These are phyloP conservation scores for Corydoras sp. DNA, from an alignment of 2,113 vertebrate genomes.

Conservation along the genomic window DNA sequence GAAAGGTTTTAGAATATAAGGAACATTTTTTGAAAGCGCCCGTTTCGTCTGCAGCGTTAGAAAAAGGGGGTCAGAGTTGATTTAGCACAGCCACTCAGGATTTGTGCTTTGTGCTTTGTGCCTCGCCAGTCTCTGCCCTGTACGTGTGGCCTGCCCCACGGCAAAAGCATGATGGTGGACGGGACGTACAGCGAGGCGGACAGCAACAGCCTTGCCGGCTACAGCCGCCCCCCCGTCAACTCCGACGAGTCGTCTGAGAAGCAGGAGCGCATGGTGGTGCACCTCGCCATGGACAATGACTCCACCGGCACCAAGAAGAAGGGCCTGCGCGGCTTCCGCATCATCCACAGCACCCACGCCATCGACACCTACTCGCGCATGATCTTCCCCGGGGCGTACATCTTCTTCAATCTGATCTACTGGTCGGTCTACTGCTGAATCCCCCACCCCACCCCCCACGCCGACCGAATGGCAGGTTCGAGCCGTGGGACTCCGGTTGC, in stretches of 20 bases:
- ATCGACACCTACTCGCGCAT: constrained; percentile 92
- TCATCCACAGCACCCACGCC: constrained; percentile 85
- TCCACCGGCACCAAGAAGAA: constrained; percentile 73
- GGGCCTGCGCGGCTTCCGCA: constrained; percentile 69
- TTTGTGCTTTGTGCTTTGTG: not conserved
- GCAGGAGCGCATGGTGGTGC: constrained; percentile 79
- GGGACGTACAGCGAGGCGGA: constrained; percentile 82
- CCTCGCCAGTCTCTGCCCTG: constrained; percentile 65
- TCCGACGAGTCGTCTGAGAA: constrained; percentile 74
- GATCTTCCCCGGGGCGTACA: constrained; percentile 89
- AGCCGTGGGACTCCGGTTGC: no score
- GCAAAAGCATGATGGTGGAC: constrained; percentile 82
- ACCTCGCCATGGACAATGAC: constrained; percentile 75
- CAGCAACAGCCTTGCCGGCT: constrained; percentile 81
- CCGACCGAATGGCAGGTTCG: no score
- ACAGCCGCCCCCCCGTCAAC: constrained; percentile 70
- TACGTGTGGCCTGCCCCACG: constrained; percentile 75
- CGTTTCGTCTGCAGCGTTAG: not conserved
- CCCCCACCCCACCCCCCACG: not conserved
- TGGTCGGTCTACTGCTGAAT: constrained; percentile 90
- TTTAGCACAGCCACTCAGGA: not conserved
- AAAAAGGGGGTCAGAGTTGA: not conserved
- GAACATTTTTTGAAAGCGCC: no score
- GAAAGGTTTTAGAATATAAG: no score
- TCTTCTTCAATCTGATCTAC: constrained; percentile 94